Percentiles rank a stretch among this genome's conserved stretches.
phyloP scores from a whole-genome alignment of 2,888 invertebrate species.

The Drosophila engyochracea region DNA sequence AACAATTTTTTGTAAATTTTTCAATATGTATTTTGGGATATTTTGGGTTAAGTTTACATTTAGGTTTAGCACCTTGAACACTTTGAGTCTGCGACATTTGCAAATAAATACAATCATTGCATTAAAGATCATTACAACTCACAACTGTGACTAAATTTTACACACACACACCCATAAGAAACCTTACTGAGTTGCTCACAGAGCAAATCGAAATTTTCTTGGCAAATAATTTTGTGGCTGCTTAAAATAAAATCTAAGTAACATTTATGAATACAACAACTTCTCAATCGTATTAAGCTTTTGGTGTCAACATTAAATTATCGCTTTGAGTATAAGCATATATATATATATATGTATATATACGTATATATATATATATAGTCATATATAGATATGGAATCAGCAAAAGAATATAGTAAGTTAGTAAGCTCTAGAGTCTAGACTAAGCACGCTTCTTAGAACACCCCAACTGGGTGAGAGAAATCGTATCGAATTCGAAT shows the following conservation, averaged over 20 bases:
- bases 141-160: slow-evolving; percentile 69
- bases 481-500: slow-evolving; percentile 42
- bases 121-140: slow-evolving; percentile 57
- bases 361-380: background rate
- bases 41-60: slow-evolving; percentile 61
- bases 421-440: slow-evolving; percentile 53
- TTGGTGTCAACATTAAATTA: slow-evolving; percentile 53
- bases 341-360: slow-evolving; percentile 18
- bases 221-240: slow-evolving; percentile 81
- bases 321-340: slow-evolving; percentile 40
- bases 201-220: slow-evolving; percentile 48
- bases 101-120: slow-evolving; percentile 61
- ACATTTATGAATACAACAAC: slow-evolving; percentile 13
- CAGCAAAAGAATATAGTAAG: slow-evolving; percentile 18
- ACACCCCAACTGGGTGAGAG: slow-evolving; percentile 37
- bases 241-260: slow-evolving; percentile 61
- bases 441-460: slow-evolving; percentile 75
- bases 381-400: slow-evolving; percentile 8
- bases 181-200: slow-evolving; percentile 59
- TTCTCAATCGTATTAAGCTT: slow-evolving; percentile 59
- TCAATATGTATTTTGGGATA: slow-evolving; percentile 63
- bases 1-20: slow-evolving; percentile 42
- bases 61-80: slow-evolving; percentile 53
- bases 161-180: slow-evolving; percentile 35
- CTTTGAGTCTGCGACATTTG: slow-evolving; percentile 53